Base-by-base conservation (phyloP, 37 sponge, comb jelly and placozoan species). In the Hormiphora californensis region DNA sequence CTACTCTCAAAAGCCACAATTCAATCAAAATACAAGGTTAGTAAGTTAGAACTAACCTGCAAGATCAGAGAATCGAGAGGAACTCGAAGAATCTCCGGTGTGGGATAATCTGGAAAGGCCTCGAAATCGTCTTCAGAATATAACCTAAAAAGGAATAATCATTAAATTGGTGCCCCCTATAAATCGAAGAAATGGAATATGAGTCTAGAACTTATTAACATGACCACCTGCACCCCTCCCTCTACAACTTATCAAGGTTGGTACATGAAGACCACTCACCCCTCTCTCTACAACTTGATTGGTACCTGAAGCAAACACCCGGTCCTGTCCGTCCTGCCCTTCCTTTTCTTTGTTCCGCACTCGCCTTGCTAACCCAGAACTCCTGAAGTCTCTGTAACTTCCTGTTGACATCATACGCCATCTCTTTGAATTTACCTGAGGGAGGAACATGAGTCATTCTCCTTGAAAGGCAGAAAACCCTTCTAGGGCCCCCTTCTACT, bases 301-400 rank as follows among this genome's bases (percentile, higher is more conserved):
- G n/a, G n/a, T 1, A 73, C 81, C 81, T 87, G 87, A 90, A 95
- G 59, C 96, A 95, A 44, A 93, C 96, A 41, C 96, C 96, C 28
- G 96, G 96, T 0, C 96, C 96, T 61, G 96, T 95, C 0, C 96
- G 90, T 12, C 96, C 96, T 85, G 96, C 96, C 59, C 96, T 90
- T 54, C 96, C 96, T 87, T 95, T 95, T 36, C 96, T 40, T 90
- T 95, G 96, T 68, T 95, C 96, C 27, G 96, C 91, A 86, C 96
- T 95, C 68, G 96, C 96, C 12, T 90, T 89, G 54, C 96, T 95
- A 86, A 95, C 92, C 96, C 96, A 95, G 63, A 95, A 95, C 87
- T 95, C 96, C 63, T 95, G 96, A 7, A 95, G 86, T 39, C 92
- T 69, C 34, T 92, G 88, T 92, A 95, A 92, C 89, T 95, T 95